Evolutionary conservation across 2,113 vertebrate genomes (phyloP).

Genomic region (Telmatochromis bifrenatus): DNA sequence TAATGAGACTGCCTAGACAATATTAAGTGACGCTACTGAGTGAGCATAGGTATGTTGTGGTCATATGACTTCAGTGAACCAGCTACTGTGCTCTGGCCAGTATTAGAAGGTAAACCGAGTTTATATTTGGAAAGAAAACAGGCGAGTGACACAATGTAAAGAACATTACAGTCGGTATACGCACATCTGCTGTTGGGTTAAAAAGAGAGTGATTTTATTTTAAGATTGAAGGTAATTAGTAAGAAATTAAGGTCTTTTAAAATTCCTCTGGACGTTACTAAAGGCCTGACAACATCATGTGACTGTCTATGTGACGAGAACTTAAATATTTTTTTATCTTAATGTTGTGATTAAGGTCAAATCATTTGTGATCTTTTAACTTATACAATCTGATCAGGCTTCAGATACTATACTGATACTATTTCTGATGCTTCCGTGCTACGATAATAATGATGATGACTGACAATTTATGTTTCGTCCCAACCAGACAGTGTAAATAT

Average conservation of each 20-base stretch:
- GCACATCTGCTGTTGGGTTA: background rate
- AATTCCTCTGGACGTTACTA: background rate
- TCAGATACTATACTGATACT: background rate
- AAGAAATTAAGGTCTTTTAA: background rate
- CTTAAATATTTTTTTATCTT: background rate
- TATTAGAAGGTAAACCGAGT: background rate
- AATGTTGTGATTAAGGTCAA: background rate
- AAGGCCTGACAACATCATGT: background rate
- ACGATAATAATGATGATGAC: background rate
- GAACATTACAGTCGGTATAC: background rate
- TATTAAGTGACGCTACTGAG: background rate
- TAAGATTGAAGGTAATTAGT: background rate
- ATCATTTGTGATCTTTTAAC: background rate
- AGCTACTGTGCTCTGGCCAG: background rate
- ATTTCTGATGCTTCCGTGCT: background rate
- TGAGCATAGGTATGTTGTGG: background rate
- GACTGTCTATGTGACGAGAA: background rate
- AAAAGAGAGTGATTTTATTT: background rate
- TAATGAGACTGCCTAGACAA: background rate
- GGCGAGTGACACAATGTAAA: rapidly evolving
- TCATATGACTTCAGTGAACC: background rate
- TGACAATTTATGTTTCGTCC: background rate
- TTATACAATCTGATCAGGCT: background rate
- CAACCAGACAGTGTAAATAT: background rate
- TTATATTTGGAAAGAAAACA: background rate